Percentiles rank a stretch among this genome's conserved stretches.
These are phyloP conservation scores for Serrognathus titanus DNA, from an alignment of 2,888 invertebrate species.

Conservation along the genomic window DNA sequence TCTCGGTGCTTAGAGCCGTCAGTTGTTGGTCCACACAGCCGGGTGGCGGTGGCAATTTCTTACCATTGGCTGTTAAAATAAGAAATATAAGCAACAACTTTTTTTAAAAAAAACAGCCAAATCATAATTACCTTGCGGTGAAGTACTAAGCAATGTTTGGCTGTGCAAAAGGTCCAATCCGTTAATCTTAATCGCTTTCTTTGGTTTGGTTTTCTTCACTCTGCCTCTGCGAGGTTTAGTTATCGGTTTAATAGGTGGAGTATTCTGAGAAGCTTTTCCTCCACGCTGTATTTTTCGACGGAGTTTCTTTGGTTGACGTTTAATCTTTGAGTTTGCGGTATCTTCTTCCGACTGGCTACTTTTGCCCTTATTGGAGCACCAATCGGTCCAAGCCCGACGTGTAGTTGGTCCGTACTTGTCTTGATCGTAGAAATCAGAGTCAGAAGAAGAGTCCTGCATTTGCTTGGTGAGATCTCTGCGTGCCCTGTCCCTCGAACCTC, in stretches of 20 bases:
- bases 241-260: constrained; percentile 39
- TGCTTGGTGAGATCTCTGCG: constrained; percentile 55
- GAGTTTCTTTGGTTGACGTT: constrained; percentile 49
- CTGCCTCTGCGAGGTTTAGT: constrained; percentile 54
- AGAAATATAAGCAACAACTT: neutral
- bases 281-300: constrained; percentile 52
- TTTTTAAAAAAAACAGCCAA: neutral
- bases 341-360: constrained; percentile 63
- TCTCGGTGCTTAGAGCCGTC: constrained; percentile 69
- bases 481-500: constrained; percentile 49
- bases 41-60: constrained; percentile 80
- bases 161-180: constrained; percentile 86
- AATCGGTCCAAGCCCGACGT: constrained; percentile 72
- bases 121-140: constrained; percentile 59
- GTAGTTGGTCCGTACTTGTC: constrained; percentile 63
- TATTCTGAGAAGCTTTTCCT: constrained; percentile 35
- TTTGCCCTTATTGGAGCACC: constrained; percentile 61
- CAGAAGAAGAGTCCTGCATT: constrained; percentile 47
- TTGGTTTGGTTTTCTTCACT: constrained; percentile 59
- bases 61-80: constrained; percentile 53
- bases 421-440: constrained; percentile 45
- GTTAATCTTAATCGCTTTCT: constrained; percentile 72
- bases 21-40: constrained; percentile 90
- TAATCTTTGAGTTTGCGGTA: constrained; percentile 40
- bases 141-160: constrained; percentile 83